These are phyloP conservation scores for Elmis aenea DNA, from an alignment of 2,888 invertebrate genomes.

Conservation along the genomic window DNA sequence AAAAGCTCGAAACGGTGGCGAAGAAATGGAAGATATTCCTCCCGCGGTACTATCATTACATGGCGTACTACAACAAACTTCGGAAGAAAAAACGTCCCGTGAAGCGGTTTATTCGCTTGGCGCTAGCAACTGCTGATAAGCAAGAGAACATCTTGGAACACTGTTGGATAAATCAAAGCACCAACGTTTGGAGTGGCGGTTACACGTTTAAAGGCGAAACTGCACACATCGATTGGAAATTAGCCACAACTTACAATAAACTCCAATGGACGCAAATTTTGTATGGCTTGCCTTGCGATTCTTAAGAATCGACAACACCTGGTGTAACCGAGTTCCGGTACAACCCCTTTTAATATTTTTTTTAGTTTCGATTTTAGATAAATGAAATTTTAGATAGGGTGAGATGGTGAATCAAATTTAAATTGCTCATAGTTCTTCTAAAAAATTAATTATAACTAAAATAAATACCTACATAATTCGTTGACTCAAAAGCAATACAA, in stretches of 20 bases:
- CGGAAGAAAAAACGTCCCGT: conserved; percentile 7
- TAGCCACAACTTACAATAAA: conserved; percentile 22
- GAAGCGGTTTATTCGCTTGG: conserved; percentile 21
- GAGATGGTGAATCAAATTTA: too few species aligned
- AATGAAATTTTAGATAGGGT: too few species aligned
- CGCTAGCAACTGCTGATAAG: conserved; percentile 14
- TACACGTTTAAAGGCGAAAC: conserved; percentile 20
- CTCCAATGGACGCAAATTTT: conserved; percentile 30
- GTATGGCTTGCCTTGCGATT: conserved; percentile 25
- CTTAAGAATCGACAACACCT: too few species aligned
- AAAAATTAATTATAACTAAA: too few species aligned
- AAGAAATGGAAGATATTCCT: conserved; percentile 26
- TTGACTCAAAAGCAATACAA: too few species aligned
- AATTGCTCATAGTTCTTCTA: too few species aligned
- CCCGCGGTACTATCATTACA: conserved; percentile 26
- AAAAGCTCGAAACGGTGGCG: conserved; percentile 15
- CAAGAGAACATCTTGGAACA: conserved; percentile 27
- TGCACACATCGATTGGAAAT: conserved; percentile 25
- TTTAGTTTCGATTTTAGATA: too few species aligned
- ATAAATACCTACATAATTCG: too few species aligned
- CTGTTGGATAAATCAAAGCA: conserved; percentile 27
- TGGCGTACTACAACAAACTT: conserved; percentile 26
- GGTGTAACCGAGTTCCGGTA: too few species aligned
- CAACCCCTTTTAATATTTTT: too few species aligned
- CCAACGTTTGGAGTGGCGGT: conserved; percentile 27